Evolutionary conservation across 2,888 invertebrate genomes (phyloP), one percentile per base, ranked within the genome.

Genomic region (Thumatha senex): DNA sequence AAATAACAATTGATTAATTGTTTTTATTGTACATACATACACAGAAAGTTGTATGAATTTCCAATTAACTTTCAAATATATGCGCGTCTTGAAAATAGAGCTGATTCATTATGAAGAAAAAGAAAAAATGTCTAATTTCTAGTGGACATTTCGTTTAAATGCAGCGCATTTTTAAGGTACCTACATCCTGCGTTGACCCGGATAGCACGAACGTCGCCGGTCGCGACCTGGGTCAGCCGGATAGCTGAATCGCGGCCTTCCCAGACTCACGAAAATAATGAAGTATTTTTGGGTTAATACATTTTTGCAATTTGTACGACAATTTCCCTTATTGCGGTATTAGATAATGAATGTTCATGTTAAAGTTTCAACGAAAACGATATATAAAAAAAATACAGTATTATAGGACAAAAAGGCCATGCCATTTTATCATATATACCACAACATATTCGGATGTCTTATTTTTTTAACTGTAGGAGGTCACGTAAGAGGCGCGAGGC

Each of bases 121-220:
- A 31, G 1, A 24, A 42, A 46, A 46, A 49, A 49, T 63, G 48
- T 59, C 40, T 5, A 24, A 4, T 44, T 46, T 46, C 48, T 61
- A 63, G 52, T 73, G 65, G 71, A 70, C 70, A 69, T 58, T 66
- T 56, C 50, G 59, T 48, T 57, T 65, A 58, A 67, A 54, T 67
- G 61, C 61, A 54, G 60, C 55, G 55, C 51, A 44, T 48, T 56
- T 34, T 50, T 58, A 53, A 55, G 63, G 62, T 54, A 67, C 61
- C 31, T 31, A 10, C 10, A 31, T 11, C 31, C 31, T 60, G 71
- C 63, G 78, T 79, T 89, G 90, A 89, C 90, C 90, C 85, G 89
- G 89, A 91, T 89, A 82, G 89, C 90, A 68, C 90, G 80, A 85
- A 86, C 86, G 77, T 89, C 89, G 79, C 87, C 76, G 82, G 76